Evolutionary conservation across 2,888 invertebrate genomes (phyloP).

Genomic region (Machimus atricapillus): DNA sequence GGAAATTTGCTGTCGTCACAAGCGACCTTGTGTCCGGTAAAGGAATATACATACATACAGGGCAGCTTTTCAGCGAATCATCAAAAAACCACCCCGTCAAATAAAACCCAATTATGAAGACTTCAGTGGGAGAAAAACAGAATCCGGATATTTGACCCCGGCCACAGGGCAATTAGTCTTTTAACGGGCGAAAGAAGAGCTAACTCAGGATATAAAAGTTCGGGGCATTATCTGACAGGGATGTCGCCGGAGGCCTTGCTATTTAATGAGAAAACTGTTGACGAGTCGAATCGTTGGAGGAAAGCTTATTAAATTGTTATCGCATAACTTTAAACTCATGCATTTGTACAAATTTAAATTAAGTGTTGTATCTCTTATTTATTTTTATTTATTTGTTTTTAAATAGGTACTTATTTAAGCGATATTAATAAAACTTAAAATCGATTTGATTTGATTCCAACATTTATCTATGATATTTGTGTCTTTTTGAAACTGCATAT

Average conservation of each 20-base stretch:
- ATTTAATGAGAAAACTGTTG: not conserved
- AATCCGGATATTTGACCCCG: not conserved
- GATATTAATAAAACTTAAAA: no score
- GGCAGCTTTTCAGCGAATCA: not conserved
- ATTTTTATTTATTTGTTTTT: no score
- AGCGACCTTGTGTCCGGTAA: not conserved
- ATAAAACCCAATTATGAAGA: not conserved
- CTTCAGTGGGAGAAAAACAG: not conserved
- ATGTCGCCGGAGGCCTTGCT: not conserved
- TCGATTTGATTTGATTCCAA: no score
- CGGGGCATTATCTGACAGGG: not conserved
- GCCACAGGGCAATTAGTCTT: not conserved
- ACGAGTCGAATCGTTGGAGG: not conserved
- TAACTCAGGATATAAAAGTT: not conserved
- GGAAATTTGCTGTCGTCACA: not conserved
- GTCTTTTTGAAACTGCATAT: no score
- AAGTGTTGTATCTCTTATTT: not conserved
- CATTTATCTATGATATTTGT: no score
- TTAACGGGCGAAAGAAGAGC: not conserved
- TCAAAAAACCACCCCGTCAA: not conserved
- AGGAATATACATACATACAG: not conserved
- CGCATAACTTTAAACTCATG: not conserved
- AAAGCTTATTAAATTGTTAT: not conserved
- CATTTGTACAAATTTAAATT: not conserved
- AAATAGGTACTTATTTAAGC: no score